Conservation (phyloP, 2,797 vertebrate species). For the Peromyscus melanophrys region DNA sequence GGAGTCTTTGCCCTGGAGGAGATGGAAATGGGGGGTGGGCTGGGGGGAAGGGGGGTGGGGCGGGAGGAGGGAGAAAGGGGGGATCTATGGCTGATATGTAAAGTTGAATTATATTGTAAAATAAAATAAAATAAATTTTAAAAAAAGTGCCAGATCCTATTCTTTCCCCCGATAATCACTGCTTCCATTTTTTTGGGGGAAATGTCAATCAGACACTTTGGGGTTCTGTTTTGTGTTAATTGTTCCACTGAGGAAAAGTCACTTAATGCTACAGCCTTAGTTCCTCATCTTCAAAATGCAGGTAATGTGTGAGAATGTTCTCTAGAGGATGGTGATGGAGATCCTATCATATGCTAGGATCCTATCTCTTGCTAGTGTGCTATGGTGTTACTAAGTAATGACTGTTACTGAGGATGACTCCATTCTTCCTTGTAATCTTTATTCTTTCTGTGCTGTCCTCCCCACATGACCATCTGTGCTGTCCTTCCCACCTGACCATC, state of each 20-base stretch:
- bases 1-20: no score
- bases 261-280: background rate
- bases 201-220: background rate
- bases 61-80: no score
- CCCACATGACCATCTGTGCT: no score
- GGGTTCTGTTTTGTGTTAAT: background rate
- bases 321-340: background rate
- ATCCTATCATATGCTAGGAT: background rate
- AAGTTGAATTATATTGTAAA: no score
- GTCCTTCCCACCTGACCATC: no score
- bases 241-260: background rate
- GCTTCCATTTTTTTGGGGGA: background rate
- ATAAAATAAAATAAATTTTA: no score
- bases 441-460: no score
- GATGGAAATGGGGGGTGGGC: no score
- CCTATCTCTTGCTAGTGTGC: background rate
- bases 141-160: background rate
- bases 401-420: background rate
- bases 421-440: background rate
- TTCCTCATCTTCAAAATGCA: background rate
- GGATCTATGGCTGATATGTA: no score
- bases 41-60: no score
- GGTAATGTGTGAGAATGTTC: background rate
- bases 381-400: background rate
- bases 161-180: background rate